phyloP scores from a whole-genome alignment of 2,113 vertebrate genomes.

The Eonycteris spelaea region DNA sequence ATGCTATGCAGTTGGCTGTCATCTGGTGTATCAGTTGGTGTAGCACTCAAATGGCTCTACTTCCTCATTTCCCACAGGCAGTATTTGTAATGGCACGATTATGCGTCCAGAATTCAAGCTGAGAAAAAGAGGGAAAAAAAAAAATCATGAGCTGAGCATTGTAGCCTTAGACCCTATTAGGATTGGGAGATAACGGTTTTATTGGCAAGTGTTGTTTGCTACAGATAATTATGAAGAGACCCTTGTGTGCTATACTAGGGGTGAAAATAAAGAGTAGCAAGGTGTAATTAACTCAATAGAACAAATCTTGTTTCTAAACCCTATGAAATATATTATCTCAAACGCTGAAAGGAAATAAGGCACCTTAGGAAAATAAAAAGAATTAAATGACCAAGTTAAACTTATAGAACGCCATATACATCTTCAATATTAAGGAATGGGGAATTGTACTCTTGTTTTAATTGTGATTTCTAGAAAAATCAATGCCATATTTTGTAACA shows the following conservation, averaged over 20 bases:
- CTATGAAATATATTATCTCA: not conserved
- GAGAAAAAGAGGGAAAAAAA: not conserved
- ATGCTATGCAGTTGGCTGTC: slow-evolving; percentile 54
- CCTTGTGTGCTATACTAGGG: not conserved
- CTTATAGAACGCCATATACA: not conserved
- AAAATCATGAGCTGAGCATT: not conserved
- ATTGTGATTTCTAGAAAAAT: not conserved
- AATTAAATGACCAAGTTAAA: not conserved
- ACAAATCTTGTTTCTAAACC: not conserved
- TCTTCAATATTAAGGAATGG: not conserved
- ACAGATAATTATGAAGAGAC: not conserved
- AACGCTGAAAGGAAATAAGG: not conserved
- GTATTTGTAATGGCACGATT: slow-evolving; percentile 59
- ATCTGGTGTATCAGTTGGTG: slow-evolving; percentile 61
- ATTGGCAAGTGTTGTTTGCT: not conserved
- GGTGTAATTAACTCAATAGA: not conserved
- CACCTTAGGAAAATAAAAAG: not conserved
- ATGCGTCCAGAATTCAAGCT: slow-evolving; percentile 64
- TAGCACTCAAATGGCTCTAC: slow-evolving; percentile 30
- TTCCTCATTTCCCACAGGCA: slow-evolving; percentile 59
- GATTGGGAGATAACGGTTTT: slow-evolving; percentile 40
- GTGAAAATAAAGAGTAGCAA: not conserved
- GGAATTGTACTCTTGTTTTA: not conserved
- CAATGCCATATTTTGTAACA: not conserved
- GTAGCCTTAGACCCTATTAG: slow-evolving; percentile 18